A percentile compares a stretch with the other conserved stretches of the same genome.
Evolutionary conservation across 1,140 invertebrate genomes (phyloP).

Genomic region (Drosophila paulistorum): DNA sequence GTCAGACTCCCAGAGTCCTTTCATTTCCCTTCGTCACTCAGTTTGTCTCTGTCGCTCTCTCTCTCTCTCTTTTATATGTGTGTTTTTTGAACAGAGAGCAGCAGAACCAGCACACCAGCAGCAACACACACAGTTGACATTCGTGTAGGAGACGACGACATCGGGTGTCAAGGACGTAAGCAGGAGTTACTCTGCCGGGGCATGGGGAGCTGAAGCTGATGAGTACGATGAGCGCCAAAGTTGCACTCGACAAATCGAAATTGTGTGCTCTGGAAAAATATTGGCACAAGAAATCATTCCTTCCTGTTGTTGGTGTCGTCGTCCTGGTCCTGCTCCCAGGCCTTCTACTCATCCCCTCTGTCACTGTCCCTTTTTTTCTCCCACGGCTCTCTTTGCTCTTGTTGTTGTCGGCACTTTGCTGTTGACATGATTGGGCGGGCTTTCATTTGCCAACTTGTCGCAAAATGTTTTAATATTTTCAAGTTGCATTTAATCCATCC

Average conservation of each 20-base stretch:
- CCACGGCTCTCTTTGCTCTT: neutral
- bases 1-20: neutral
- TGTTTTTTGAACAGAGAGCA: neutral
- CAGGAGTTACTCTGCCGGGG: conserved; percentile 22
- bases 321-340: conserved; percentile 14
- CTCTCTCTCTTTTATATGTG: conserved; percentile 14
- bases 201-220: conserved; percentile 53
- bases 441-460: conserved; percentile 81
- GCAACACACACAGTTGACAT: conserved; percentile 66
- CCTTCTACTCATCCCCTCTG: neutral
- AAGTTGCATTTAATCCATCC: conserved; percentile 77
- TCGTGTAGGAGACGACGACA: conserved; percentile 72
- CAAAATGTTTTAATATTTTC: conserved; percentile 82
- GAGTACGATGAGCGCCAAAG: conserved; percentile 81
- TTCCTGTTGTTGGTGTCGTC: conserved; percentile 80
- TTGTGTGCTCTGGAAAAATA: conserved; percentile 83
- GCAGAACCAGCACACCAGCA: conserved; percentile 11
- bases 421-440: conserved; percentile 77
- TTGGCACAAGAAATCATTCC: conserved; percentile 83
- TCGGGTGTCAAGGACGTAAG: conserved; percentile 77
- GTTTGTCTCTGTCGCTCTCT: neutral
- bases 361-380: neutral
- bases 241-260: conserved; percentile 83
- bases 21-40: neutral
- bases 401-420: conserved; percentile 58